phyloP scores from a whole-genome alignment of 2,888 invertebrate species.

The Tromatobia lineatoria region DNA sequence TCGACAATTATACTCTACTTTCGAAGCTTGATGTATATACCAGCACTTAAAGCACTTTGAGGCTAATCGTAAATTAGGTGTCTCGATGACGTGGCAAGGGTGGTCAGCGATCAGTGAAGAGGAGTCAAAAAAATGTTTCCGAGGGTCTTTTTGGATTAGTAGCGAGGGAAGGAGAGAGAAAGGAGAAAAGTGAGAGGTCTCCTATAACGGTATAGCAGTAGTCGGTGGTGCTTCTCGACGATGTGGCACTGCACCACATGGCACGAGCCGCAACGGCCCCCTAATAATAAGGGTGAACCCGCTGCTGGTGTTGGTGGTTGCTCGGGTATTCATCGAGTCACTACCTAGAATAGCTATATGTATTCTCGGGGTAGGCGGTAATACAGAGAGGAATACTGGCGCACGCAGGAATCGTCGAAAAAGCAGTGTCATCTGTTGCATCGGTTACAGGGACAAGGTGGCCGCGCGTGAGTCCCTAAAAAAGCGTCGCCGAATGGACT shows the following conservation, averaged over 20 bases:
- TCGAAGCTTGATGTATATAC: neutral
- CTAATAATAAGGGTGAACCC: constrained; percentile 72
- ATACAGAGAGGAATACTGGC: constrained; percentile 53
- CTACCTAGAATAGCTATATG: constrained; percentile 26
- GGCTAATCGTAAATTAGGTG: constrained; percentile 75
- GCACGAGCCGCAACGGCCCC: constrained; percentile 78
- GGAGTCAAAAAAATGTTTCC: neutral
- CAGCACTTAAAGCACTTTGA: neutral
- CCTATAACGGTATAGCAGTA: neutral
- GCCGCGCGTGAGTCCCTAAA: constrained; percentile 58
- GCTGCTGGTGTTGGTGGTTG: constrained; percentile 59
- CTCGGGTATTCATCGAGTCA: constrained; percentile 64
- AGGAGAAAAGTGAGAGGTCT: constrained; percentile 16
- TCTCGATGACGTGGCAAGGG: constrained; percentile 74
- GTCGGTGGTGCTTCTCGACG: constrained; percentile 42
- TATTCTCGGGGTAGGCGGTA: constrained; percentile 44
- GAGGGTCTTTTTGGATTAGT: constrained; percentile 2
- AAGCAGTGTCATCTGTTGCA: constrained; percentile 83
- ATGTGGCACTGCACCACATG: constrained; percentile 77
- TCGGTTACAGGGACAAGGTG: constrained; percentile 75
- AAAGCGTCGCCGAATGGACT: constrained; percentile 71
- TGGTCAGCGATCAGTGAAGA: constrained; percentile 50
- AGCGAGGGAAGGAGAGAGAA: neutral
- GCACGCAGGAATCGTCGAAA: constrained; percentile 71
- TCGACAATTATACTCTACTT: neutral